A percentile compares a stretch with the other conserved stretches of the same genome.
Evolutionary conservation across 1,140 invertebrate genomes (phyloP).

Genomic region (Brachionus rotundiformis): DNA sequence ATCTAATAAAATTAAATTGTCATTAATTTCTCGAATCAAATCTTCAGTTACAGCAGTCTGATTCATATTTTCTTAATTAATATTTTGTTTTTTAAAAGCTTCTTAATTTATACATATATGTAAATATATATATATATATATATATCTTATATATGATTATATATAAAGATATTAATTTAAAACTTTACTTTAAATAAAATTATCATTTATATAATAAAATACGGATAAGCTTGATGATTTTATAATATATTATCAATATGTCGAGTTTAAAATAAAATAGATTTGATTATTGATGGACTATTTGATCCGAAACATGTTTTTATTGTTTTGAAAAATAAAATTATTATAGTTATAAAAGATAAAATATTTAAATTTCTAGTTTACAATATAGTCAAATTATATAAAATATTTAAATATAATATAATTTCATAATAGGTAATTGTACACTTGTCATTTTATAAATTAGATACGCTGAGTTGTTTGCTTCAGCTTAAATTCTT

Average conservation of each 20-base stretch:
- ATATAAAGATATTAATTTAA: too few species aligned
- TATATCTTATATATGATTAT: too few species aligned
- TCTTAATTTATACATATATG: background rate
- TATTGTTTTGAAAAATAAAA: background rate
- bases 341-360: background rate
- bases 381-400: background rate
- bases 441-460: background rate
- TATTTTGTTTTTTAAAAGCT: background rate
- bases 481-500: too few species aligned
- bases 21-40: background rate
- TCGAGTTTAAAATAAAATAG: background rate
- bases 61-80: background rate
- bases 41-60: background rate
- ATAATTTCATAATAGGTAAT: background rate
- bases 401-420: background rate
- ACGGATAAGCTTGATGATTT: background rate
- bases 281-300: background rate
- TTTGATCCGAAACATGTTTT: background rate
- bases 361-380: background rate
- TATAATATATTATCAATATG: background rate
- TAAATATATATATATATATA: too few species aligned
- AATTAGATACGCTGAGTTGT: background rate
- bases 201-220: conserved; percentile 1
- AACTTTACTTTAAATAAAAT: background rate
- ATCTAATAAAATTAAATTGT: background rate